Base-by-base conservation (phyloP, 1,140 invertebrate species). In the Pissodes strobi region DNA sequence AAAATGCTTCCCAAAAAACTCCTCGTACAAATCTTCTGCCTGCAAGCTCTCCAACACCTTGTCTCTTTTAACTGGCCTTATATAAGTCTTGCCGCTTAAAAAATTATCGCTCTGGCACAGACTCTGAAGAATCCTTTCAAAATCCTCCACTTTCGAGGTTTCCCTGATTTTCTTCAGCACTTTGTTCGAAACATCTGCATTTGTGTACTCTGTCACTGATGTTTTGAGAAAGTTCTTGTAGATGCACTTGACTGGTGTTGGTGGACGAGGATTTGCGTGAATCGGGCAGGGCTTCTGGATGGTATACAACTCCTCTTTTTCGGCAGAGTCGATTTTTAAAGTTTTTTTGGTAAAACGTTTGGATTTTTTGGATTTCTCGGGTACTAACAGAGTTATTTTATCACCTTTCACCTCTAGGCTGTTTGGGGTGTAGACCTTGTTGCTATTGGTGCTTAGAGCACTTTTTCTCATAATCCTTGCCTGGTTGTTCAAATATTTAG, bases 141-240 rank as follows among this genome's bases (percentile, higher is more conserved):
- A 69, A 46, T 74, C 73, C 27, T 49, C 43, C 1, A 69, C 48
- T 69, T 69, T 64, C 39, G 69, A 66, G 62, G 74, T 68, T 68
- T 71, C 69, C 48, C 66, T 53, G 25, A 75, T 74, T 39, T 67
- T 57, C 34, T 30, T 67, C 39, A 69, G 43, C 39, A 61, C 18
- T 19, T 66, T 67, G 55, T 55, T 67, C 8, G 60, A 49, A 45
- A 70, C 52, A 17, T 68, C 51, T 9, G 34, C 15, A 48, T 65
- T 66, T 52, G 27, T 34, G 18, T 64, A 66, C 15, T 68, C 65
- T 8, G 18, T 66, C 25, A 66, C 53, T 52, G 56, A 19, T 12
- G 58, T 34, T 17, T 60, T 59, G 13, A 67, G 39, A 22, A 13
- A 46, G 0, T 45, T 27, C 34, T 58, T 58, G 10, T 46, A 45